These are phyloP conservation scores for Coregonus sp. DNA, from an alignment of 2,797 vertebrate genomes.

Conservation along the genomic window DNA sequence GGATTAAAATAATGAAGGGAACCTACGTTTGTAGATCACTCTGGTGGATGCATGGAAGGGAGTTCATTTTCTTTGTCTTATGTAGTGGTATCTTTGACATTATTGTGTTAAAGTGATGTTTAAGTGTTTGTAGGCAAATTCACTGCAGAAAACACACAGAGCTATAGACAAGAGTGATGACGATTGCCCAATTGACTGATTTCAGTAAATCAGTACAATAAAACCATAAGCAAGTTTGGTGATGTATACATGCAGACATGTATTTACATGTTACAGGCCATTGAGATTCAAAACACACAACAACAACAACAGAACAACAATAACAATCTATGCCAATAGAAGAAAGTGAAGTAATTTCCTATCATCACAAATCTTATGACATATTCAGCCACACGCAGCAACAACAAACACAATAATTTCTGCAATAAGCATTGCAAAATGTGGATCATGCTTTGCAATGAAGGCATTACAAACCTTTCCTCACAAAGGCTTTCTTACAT, in stretches of 20 bases:
- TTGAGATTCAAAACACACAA: no score
- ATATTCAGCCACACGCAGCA: not conserved
- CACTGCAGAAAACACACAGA: no score
- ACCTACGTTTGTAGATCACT: slow-evolving; percentile 27
- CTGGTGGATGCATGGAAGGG: slow-evolving; percentile 26
- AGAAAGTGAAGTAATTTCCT: not conserved
- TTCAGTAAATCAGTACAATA: no score
- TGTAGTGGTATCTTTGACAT: not conserved
- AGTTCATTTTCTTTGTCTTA: not conserved
- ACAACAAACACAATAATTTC: not conserved
- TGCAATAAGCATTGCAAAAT: not conserved
- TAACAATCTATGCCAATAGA: no score
- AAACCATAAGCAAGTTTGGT: no score
- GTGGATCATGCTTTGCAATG: slow-evolving; percentile 22
- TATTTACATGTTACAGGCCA: no score
- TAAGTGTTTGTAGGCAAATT: not conserved
- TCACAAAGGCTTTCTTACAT: slow-evolving; percentile 42
- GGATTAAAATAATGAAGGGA: slow-evolving; percentile 32
- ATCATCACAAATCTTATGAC: not conserved
- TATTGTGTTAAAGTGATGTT: not conserved
- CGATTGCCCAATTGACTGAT: no score
- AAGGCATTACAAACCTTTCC: slow-evolving; percentile 37
- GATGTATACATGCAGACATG: no score
- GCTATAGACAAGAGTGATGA: no score
- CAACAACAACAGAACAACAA: no score